Conservation (phyloP, 1,140 invertebrate genomes). For the Heliconius himera region DNA sequence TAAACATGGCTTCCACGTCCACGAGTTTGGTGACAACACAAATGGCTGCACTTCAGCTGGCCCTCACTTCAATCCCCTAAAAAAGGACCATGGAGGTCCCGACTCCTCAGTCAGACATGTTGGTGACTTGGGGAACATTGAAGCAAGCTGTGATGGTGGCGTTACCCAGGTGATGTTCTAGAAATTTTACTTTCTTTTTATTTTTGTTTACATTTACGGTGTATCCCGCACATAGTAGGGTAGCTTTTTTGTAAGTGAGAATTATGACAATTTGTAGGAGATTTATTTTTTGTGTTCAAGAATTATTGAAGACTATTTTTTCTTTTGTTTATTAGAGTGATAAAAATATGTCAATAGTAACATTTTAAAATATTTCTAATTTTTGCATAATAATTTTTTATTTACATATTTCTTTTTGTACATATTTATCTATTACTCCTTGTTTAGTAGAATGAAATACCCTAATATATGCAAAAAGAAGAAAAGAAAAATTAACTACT, state of each 20-base stretch:
- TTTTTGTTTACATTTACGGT: neutral
- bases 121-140: conserved; percentile 96
- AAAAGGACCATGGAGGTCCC: conserved; percentile 93
- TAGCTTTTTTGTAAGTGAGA: no score
- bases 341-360: no score
- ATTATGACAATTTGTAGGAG: no score
- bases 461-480: neutral
- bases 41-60: conserved; percentile 98
- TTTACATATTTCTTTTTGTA: no score
- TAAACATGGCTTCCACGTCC: conserved; percentile 96
- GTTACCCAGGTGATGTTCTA: conserved; percentile 81
- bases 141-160: conserved; percentile 86
- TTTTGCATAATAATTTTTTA: no score
- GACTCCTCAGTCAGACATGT: conserved; percentile 88
- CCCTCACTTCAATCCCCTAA: conserved; percentile 96
- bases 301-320: no score
- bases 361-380: no score
- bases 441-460: no score
- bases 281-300: no score
- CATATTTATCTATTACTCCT: no score
- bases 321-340: no score
- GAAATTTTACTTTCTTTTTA: neutral
- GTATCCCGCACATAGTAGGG: no score
- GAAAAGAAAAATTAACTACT: neutral
- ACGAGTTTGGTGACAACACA: conserved; percentile 98